Conservation (phyloP, 64 coral and sea anemone species). For the Actinia equina region DNA sequence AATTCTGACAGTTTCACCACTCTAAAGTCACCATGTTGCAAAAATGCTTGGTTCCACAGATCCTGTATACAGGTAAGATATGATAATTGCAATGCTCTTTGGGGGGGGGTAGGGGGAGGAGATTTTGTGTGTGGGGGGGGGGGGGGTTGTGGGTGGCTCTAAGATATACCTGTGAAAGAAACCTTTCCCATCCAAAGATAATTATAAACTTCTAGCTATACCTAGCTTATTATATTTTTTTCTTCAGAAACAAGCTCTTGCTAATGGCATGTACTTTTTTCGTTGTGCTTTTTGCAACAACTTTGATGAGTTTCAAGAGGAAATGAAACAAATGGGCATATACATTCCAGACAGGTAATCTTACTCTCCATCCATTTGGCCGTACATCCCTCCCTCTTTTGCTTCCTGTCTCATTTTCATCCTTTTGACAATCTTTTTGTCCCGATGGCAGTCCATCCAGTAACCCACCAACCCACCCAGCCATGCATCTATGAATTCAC, state of each 20-base stretch:
- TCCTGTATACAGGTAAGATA: slow-evolving; percentile 75
- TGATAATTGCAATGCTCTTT: neutral
- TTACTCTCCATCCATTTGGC: neutral
- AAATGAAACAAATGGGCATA: slow-evolving; percentile 95
- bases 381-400: neutral
- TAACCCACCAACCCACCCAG: too few relatives aligned
- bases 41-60: slow-evolving; percentile 70
- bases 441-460: too few relatives aligned
- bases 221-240: neutral
- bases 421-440: too few relatives aligned
- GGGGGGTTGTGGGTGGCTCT: too few relatives aligned
- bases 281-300: slow-evolving; percentile 92
- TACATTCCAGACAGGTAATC: slow-evolving; percentile 80
- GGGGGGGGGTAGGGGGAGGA: neutral
- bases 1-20: slow-evolving; percentile 1
- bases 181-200: neutral
- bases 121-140: too few relatives aligned
- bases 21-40: slow-evolving; percentile 81
- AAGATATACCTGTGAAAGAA: too few relatives aligned
- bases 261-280: slow-evolving; percentile 86
- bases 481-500: too few relatives aligned
- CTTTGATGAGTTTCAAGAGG: slow-evolving; percentile 65
- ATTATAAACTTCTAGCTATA: too few relatives aligned
- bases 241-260: slow-evolving; percentile 79
- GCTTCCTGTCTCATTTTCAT: too few relatives aligned